A percentile compares a stretch with the other conserved stretches of the same genome.
These are phyloP conservation scores for Hoplostethus atlanticus DNA, from an alignment of 2,797 vertebrate genomes.

Conservation along the genomic window DNA sequence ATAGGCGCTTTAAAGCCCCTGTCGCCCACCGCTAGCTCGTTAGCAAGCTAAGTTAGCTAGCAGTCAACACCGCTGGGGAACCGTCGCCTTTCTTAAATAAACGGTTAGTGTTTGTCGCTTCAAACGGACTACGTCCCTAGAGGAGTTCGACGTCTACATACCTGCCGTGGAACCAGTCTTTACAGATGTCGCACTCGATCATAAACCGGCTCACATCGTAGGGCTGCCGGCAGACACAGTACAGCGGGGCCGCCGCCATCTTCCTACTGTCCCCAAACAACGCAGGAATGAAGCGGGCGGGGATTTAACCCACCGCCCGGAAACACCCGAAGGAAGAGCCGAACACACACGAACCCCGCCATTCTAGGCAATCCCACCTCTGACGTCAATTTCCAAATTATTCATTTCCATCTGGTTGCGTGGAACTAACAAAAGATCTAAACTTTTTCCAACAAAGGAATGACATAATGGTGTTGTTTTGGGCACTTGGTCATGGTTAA, in stretches of 20 bases:
- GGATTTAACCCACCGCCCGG: constrained; percentile 74
- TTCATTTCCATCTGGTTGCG: constrained; percentile 68
- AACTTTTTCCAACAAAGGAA: constrained; percentile 38
- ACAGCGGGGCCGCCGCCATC: constrained; percentile 94
- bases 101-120: constrained; percentile 46
- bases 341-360: constrained; percentile 57
- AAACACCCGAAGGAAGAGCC: constrained; percentile 73
- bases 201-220: constrained; percentile 99
- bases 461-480: constrained; percentile 36
- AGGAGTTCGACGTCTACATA: constrained; percentile 69
- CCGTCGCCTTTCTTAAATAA: constrained; percentile 69
- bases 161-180: constrained; percentile 99
- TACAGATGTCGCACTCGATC: constrained; percentile 98
- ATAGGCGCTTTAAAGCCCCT: constrained; percentile 82
- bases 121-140: rapidly evolving
- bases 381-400: constrained; percentile 75
- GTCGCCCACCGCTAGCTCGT: constrained; percentile 72
- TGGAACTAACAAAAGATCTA: constrained; percentile 50
- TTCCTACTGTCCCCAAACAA: constrained; percentile 90
- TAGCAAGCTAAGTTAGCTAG: constrained; percentile 76
- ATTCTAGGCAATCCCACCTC: constrained; percentile 62
- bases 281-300: constrained; percentile 85
- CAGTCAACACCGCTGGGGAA: constrained; percentile 62
- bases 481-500: not conserved
- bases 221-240: constrained; percentile 98